phyloP scores from a whole-genome alignment of 64 coral and sea anemone species.

The Dendrophyllia cribrosa region DNA sequence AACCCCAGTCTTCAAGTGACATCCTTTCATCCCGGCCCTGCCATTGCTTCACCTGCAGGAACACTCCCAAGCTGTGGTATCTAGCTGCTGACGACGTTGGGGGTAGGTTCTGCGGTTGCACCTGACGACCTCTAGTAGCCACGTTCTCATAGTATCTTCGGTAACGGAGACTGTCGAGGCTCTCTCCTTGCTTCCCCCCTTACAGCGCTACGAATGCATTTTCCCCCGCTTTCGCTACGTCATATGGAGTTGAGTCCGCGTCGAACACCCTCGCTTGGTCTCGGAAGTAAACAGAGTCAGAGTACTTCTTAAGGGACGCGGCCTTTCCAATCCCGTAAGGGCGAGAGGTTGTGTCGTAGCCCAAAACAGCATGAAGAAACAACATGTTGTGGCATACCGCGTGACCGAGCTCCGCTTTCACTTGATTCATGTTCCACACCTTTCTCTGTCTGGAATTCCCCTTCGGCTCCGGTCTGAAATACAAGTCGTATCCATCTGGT shows the following conservation, averaged over 20 bases:
- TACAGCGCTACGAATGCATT: conserved; percentile 29
- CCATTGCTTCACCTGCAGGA: conserved; percentile 28
- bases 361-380: conserved; percentile 39
- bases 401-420: background rate
- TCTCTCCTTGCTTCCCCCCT: conserved; percentile 11
- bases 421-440: conserved; percentile 55
- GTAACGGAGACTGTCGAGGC: conserved; percentile 12
- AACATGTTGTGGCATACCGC: conserved; percentile 20
- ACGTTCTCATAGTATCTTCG: conserved; percentile 50
- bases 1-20: conserved; percentile 43
- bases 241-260: background rate
- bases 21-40: background rate
- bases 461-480: conserved; percentile 59
- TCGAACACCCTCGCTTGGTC: conserved; percentile 44
- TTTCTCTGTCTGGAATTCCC: conserved; percentile 12
- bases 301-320: conserved; percentile 34
- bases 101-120: conserved; percentile 52
- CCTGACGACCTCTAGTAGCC: background rate
- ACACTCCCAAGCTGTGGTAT: background rate
- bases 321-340: conserved; percentile 40
- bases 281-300: background rate
- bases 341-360: conserved; percentile 56
- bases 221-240: conserved; percentile 49
- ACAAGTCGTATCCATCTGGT: background rate
- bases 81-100: conserved; percentile 65